Base-by-base conservation (phyloP, 2,888 invertebrate genomes). In the Lepidonotus clava region DNA sequence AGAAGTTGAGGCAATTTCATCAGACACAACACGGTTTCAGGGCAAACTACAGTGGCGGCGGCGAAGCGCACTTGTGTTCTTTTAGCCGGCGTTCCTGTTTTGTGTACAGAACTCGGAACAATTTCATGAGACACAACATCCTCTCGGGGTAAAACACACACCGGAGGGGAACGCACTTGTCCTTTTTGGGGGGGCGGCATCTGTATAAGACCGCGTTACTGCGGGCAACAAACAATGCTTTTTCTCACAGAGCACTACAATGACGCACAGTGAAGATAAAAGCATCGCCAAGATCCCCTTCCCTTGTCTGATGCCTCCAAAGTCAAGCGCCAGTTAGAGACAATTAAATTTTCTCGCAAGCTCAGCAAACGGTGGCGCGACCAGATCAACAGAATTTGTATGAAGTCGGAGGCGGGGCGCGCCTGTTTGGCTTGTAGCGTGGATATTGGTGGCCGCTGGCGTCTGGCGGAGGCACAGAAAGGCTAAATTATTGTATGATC, bases 1-100 rank as follows among this genome's bases (percentile, higher is more conserved):
- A 80, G 80, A 80, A 80, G 80, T 80, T 80, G 80, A 80, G 80
- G 80, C 80, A 80, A 80, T 80, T 80, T 51, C 80, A 80, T 80
- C 80, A 80, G 80, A 80, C 80, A 80, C 80, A 80, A 80, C 80
- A 80, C 80, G 80, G 80, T 80, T 80, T 1, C 24, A 80, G 80
- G 80, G 46, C 46, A 80, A 24, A 51, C 28, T 32, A n/a, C 14
- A 18, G 51, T 14, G 51, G 51, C 51, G 51, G 51, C 11, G 51
- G 66, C 66, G 66, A n/a, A 66, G 32, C n/a, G 66, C 1, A 24
- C 46, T 21, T 80, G 80, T 80, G 80, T 80, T 80, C 80, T 51
- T 80, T 80, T 46, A 24, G 51, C 28, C 32, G 46, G 46, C 80
- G 80, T 46, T 1, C 1, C 46, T 41, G 80, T 80, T 80, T 80